Evolutionary conservation across 2,113 vertebrate species (phyloP), one percentile per base, ranked within the genome.

Genomic region (Bos javanicus): DNA sequence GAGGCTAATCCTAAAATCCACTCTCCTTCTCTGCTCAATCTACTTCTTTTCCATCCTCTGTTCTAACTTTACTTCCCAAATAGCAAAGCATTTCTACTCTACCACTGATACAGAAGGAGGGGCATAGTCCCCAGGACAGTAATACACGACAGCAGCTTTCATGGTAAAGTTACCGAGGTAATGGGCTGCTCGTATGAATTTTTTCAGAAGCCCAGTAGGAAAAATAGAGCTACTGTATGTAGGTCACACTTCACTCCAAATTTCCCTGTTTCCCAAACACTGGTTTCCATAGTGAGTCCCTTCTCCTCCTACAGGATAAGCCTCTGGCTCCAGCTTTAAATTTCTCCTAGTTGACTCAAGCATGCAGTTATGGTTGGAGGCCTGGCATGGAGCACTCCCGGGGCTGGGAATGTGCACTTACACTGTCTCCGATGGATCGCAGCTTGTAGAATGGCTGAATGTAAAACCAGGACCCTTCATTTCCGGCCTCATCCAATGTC

Each of bases 401-500:
- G 12, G 33, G 17, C 3, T 1, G 15, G 17, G 33, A 26, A 2
- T 19, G 0, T 11, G 48, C 94, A 99, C 99, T 99, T 98, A 99
- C 99, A 6, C 99, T 99, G 99, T 99, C 99, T 76, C 99, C 99
- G 28, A 99, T 99, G 98, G 99, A 99, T 15, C 99, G 99, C 50
- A 99, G 99, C 81, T 99, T 99, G 99, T 99, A 99, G 99, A 99
- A 99, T 0, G 99, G 99, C 92, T 99, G 99, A 78, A 99, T 99
- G 98, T 99, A 99, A 98, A 99, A 99, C 99, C 99, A 99, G 98
- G 99, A 99, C 2, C 99, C 99, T 94, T 99, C 99, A 2, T 99
- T 99, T 52, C 99, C 99, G 7, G 99, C 99, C 11, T 99, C 99
- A 36, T 99, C 99, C 99, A 99, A 96, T 0, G 99, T 99, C 95